phyloP scores from a whole-genome alignment of 2,113 vertebrate genomes.

The Myotis brandtii region DNA sequence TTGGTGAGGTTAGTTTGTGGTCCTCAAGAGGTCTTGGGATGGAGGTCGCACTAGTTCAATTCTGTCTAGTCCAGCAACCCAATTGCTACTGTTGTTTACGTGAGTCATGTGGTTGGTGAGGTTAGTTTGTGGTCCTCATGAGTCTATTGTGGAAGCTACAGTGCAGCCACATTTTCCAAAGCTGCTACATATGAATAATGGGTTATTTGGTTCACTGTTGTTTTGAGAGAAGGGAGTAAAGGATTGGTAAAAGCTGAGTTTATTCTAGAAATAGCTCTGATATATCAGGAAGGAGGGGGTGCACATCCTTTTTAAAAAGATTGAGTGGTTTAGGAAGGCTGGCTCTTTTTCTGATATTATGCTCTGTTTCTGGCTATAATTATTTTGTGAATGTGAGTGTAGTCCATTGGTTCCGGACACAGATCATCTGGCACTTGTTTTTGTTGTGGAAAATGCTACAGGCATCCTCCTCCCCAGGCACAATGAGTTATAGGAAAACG shows the following conservation, averaged over 20 bases:
- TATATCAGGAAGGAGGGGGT: slow-evolving; percentile 30
- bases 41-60: background rate
- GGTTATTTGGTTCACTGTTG: slow-evolving; percentile 49
- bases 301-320: slow-evolving; percentile 19
- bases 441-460: slow-evolving; percentile 40
- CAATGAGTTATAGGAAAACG: slow-evolving; percentile 42
- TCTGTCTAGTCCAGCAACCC: background rate
- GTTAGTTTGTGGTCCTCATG: background rate
- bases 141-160: slow-evolving; percentile 31
- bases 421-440: slow-evolving; percentile 53
- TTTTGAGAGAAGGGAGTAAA: slow-evolving; percentile 56
- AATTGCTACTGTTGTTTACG: background rate
- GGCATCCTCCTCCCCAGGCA: slow-evolving; percentile 24
- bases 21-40: background rate
- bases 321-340: slow-evolving; percentile 62
- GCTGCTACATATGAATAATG: slow-evolving; percentile 55
- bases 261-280: slow-evolving; percentile 67
- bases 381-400: slow-evolving; percentile 60
- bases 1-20: background rate
- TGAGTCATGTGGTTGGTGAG: background rate
- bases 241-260: slow-evolving; percentile 46
- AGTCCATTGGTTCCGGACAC: slow-evolving; percentile 30
- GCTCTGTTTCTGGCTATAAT: slow-evolving; percentile 57
- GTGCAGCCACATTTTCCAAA: slow-evolving; percentile 62
- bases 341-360: slow-evolving; percentile 37